Percentiles rank a stretch among this genome's conserved stretches.
phyloP scores from a whole-genome alignment of 2,113 vertebrate genomes.

The Ia io region DNA sequence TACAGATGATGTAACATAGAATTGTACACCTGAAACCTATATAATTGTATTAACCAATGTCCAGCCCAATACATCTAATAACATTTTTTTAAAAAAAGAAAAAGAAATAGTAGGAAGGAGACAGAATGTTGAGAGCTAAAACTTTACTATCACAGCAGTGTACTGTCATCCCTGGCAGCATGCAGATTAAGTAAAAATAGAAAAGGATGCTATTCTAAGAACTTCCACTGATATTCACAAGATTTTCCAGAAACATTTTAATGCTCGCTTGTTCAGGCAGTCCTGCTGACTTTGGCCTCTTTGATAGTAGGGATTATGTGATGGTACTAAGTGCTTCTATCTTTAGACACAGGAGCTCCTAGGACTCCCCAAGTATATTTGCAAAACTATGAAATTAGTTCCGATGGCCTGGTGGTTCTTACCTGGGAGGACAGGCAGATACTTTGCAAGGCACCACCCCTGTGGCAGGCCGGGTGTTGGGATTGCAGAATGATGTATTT shows the following conservation, averaged over 20 bases:
- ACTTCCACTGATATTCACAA: fast-evolving
- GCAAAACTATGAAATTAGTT: fast-evolving
- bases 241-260: fast-evolving
- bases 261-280: too few species aligned
- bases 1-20: neutral
- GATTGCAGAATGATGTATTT: slow-evolving; percentile 87
- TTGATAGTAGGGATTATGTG: fast-evolving
- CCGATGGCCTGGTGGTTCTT: neutral
- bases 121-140: neutral
- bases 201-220: fast-evolving
- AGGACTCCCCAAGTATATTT: fast-evolving
- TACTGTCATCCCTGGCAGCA: neutral
- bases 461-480: slow-evolving; percentile 80
- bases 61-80: neutral
- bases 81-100: neutral
- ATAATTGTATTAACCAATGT: neutral
- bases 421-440: slow-evolving; percentile 90
- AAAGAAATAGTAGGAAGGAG: neutral
- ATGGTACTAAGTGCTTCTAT: fast-evolving
- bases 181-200: neutral
- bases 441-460: slow-evolving; percentile 85
- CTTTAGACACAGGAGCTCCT: too few species aligned
- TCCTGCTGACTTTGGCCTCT: neutral
- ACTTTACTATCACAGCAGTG: fast-evolving
- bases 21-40: neutral